A percentile compares a stretch with the other conserved stretches of the same genome.
Conservation (phyloP, 1,140 invertebrate species). For the Neotoxoptera formosana region DNA sequence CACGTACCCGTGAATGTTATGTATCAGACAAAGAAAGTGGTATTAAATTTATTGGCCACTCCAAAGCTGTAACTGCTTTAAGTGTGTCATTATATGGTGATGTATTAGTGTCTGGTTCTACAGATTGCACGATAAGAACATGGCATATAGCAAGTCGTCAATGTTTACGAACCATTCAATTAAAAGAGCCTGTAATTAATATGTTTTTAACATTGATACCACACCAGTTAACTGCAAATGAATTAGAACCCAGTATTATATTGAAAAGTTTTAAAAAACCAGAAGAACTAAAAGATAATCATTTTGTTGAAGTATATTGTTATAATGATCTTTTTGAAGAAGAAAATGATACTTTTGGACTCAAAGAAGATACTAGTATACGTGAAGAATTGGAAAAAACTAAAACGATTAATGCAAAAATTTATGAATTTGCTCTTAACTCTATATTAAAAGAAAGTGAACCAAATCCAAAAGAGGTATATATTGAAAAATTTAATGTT, state of each 20-base stretch:
- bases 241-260: slow-evolving; percentile 56
- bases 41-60: slow-evolving; percentile 70
- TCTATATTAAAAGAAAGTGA: slow-evolving; percentile 27
- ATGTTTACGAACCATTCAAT: slow-evolving; percentile 72
- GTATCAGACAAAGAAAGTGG: slow-evolving; percentile 63
- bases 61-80: slow-evolving; percentile 73
- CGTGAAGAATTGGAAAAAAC: slow-evolving; percentile 38
- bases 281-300: slow-evolving; percentile 35
- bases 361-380: not conserved
- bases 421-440: slow-evolving; percentile 41
- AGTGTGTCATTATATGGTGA: slow-evolving; percentile 75
- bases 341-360: not conserved
- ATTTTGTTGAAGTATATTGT: slow-evolving; percentile 50
- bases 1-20: slow-evolving; percentile 73
- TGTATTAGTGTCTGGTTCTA: slow-evolving; percentile 76
- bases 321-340: slow-evolving; percentile 50
- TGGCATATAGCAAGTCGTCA: slow-evolving; percentile 82
- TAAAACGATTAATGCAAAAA: slow-evolving; percentile 15
- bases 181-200: slow-evolving; percentile 78
- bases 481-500: not conserved
- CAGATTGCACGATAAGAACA: slow-evolving; percentile 75
- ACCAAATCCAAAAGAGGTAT: slow-evolving; percentile 27
- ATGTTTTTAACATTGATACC: slow-evolving; percentile 68
- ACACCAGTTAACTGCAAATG: slow-evolving; percentile 41
- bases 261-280: slow-evolving; percentile 57